Percentiles rank a stretch among this genome's conserved stretches.
Conservation (phyloP, 2,113 vertebrate species). For the Formicarius rufipectus region DNA sequence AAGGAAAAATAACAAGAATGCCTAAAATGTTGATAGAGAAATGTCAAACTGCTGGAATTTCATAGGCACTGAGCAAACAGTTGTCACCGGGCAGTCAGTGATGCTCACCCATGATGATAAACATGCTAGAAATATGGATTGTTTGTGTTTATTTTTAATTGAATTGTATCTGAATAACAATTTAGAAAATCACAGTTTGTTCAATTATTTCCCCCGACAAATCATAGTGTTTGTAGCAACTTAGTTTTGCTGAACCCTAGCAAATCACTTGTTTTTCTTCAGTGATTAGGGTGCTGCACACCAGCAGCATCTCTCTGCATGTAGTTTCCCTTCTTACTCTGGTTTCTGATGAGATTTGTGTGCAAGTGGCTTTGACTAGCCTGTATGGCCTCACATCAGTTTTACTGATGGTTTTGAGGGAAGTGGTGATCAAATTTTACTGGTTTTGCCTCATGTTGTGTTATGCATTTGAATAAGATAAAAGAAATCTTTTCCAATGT, state of each 20-base stretch:
- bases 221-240: background rate
- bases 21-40: background rate
- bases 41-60: background rate
- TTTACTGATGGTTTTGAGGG: background rate
- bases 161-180: background rate
- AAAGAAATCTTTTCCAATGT: rapidly evolving
- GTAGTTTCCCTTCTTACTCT: background rate
- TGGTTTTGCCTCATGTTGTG: background rate
- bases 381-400: background rate
- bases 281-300: background rate
- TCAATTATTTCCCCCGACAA: background rate
- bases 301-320: background rate
- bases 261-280: background rate
- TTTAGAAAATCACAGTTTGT: background rate
- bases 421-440: background rate
- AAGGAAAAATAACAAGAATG: background rate
- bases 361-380: background rate
- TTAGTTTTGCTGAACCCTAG: background rate
- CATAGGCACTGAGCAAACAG: background rate
- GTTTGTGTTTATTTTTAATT: background rate
- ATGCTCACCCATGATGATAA: background rate
- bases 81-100: background rate
- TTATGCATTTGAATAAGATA: background rate
- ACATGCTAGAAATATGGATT: background rate
- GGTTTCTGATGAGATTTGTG: background rate